Base-by-base conservation (phyloP, 2,888 invertebrate species). In the Pristionchus exspectatus region DNA sequence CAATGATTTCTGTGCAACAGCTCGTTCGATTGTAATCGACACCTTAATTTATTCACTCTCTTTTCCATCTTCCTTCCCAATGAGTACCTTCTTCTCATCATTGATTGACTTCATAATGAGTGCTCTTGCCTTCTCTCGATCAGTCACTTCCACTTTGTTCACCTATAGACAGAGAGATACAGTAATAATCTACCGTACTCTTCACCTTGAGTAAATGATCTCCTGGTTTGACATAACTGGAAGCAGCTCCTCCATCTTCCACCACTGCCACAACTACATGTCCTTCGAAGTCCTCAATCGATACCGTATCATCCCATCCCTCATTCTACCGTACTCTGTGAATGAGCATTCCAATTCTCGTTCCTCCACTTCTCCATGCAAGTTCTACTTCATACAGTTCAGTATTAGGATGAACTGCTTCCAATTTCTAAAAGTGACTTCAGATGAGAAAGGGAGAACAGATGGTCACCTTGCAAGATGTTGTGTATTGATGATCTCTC, bases 201-300 rank as follows among this genome's bases (percentile, higher is more conserved):
- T 63, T 66, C 27, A 87, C 66, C 63, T 86, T 86, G 27, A 86
- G 24, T 27, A 87, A 27, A 69, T 69, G 69, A 69, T 87, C 87
- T 87, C 87, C 87, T 44, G 87, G 66, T 69, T 87, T 87, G 27
- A 87, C 87, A 69, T 87, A 87, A 33, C 87, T 87, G 44, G 87
- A 87, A 24, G 87, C 87, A 2, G 87, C 66, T 9, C 87, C 87
- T 69, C 87, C 87, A 50, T 87, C 87, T 21, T 87, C 87, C 44
- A 87, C 87, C 27, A 87, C 66, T 21, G 87, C 66, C 56, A 87
- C 69, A 2, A 69, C 54, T 12, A 87, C 87, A 10, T 56, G 66
- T 50, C 87, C 87, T 30, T 87, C 87, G 87, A 87, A 87, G 69
- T 87, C 87, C 87, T 87, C 10, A 24, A 86, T 16, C 12, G n/a